These are phyloP conservation scores for Agonopterix subpropinquella DNA, from an alignment of 2,888 invertebrate species.

Conservation along the genomic window DNA sequence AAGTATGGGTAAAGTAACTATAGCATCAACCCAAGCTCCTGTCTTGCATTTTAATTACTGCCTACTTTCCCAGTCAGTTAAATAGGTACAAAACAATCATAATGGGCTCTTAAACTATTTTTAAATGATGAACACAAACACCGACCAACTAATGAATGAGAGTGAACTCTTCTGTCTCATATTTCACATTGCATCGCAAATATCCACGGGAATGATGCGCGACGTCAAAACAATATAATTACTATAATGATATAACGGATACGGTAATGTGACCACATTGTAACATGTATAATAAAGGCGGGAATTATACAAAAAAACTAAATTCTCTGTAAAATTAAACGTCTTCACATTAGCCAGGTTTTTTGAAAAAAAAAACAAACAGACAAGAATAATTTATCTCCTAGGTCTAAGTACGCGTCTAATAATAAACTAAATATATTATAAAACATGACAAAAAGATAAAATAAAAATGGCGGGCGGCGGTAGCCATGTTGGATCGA, in stretches of 20 bases:
- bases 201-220: no score
- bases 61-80: no score
- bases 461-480: slow-evolving; percentile 22
- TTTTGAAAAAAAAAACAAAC: not conserved
- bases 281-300: not conserved
- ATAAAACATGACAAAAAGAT: slow-evolving; percentile 43
- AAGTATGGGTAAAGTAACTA: no score
- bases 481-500: slow-evolving; percentile 44
- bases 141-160: no score
- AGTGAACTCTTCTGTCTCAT: no score
- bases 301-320: not conserved
- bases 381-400: not conserved
- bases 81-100: no score
- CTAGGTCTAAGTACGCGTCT: slow-evolving; percentile 9
- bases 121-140: no score
- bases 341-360: not conserved
- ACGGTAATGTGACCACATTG: not conserved
- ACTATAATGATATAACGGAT: not conserved
- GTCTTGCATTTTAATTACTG: no score
- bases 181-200: no score
- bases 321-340: not conserved
- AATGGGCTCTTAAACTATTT: no score
- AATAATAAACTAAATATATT: slow-evolving; percentile 42
- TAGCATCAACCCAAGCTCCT: no score
- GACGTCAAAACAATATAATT: no score